Percentiles rank a stretch among this genome's conserved stretches.
phyloP scores from a whole-genome alignment of 2,888 invertebrate genomes.

The Zaprionus bogoriensis region DNA sequence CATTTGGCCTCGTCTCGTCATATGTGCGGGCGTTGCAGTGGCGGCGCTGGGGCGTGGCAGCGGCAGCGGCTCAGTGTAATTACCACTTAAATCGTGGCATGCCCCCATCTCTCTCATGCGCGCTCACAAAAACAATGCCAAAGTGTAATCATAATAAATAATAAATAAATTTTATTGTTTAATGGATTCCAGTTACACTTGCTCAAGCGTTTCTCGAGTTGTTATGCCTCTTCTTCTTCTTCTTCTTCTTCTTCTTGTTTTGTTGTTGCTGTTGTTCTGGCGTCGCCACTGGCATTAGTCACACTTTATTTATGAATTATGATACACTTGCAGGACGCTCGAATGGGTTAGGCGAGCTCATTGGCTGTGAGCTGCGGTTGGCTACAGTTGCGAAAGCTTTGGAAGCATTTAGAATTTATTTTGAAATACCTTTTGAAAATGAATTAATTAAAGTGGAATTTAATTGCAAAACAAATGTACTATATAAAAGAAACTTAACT shows the following conservation, averaged over 20 bases:
- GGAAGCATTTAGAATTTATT: background rate
- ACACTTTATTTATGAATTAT: slow-evolving; percentile 79
- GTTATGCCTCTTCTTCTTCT: background rate
- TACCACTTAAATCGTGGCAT: slow-evolving; percentile 69
- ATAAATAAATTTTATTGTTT: slow-evolving; percentile 79
- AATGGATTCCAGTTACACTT: slow-evolving; percentile 77
- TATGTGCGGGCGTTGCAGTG: slow-evolving; percentile 25
- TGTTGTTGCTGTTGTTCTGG: slow-evolving; percentile 37
- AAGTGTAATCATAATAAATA: slow-evolving; percentile 79
- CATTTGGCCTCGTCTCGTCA: slow-evolving; percentile 53
- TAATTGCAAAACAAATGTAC: too few species aligned
- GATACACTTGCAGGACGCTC: slow-evolving; percentile 47
- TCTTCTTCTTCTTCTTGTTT: background rate
- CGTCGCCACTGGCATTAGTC: slow-evolving; percentile 69
- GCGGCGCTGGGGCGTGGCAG: slow-evolving; percentile 33
- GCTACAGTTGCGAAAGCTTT: background rate
- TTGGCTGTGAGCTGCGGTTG: slow-evolving; percentile 13
- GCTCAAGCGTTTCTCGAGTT: slow-evolving; percentile 28
- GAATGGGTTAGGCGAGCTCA: slow-evolving; percentile 42
- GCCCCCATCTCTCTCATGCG: slow-evolving; percentile 14
- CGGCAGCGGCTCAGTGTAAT: slow-evolving; percentile 59
- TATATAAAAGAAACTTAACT: too few species aligned
- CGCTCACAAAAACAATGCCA: slow-evolving; percentile 44
- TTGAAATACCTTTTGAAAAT: background rate
- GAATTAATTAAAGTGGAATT: too few species aligned